Evolutionary conservation across 2,113 vertebrate genomes (phyloP).

Genomic region (Otis tarda): DNA sequence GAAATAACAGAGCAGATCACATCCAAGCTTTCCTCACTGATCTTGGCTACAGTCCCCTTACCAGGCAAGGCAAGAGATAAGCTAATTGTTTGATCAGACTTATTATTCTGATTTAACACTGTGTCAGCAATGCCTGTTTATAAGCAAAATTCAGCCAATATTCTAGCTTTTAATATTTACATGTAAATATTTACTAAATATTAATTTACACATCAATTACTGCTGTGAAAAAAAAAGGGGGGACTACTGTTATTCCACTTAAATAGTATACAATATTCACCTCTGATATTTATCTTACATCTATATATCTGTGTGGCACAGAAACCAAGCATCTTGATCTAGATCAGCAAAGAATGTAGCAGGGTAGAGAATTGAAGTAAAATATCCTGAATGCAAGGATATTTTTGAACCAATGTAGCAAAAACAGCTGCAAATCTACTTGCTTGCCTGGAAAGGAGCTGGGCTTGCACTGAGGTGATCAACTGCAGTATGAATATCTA

Average conservation of each 20-base stretch:
- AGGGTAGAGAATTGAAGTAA: not conserved
- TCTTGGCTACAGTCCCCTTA: not conserved
- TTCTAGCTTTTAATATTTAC: not conserved
- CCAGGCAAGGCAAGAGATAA: not conserved
- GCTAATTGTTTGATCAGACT: not conserved
- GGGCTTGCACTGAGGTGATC: not conserved
- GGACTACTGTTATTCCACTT: not conserved
- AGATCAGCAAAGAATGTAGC: not conserved
- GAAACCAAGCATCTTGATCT: not conserved
- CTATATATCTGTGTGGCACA: not conserved
- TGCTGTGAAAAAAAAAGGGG: not conserved
- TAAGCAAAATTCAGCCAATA: not conserved
- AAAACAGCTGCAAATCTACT: not conserved
- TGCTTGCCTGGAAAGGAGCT: not conserved
- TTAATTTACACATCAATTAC: not conserved
- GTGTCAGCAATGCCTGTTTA: not conserved
- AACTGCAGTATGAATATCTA: not conserved
- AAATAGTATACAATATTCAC: not conserved
- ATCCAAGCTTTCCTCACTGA: not conserved
- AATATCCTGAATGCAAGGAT: not conserved
- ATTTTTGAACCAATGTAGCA: not conserved
- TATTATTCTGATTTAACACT: not conserved
- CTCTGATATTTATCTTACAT: not conserved
- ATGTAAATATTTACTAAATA: not conserved
- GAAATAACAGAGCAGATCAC: not conserved